These are phyloP conservation scores for Sarcophaga variegata DNA, from an alignment of 2,888 invertebrate genomes.

Conservation along the genomic window DNA sequence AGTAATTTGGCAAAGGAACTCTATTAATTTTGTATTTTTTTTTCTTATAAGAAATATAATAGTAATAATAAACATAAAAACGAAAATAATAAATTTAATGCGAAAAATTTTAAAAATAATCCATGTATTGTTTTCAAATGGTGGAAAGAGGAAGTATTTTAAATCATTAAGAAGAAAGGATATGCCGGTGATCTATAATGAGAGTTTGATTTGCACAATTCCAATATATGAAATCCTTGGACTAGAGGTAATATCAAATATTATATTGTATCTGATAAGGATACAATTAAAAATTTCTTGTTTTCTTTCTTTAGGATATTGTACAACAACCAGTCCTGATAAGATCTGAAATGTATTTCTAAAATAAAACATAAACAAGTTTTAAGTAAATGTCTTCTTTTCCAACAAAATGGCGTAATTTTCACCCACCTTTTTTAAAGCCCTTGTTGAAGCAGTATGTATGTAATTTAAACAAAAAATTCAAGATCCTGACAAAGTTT, in stretches of 20 bases:
- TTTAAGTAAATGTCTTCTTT: too few relatives aligned
- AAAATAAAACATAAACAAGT: too few relatives aligned
- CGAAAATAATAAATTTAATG: background rate
- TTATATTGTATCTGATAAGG: too few relatives aligned
- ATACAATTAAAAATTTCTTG: too few relatives aligned
- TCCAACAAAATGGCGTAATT: background rate
- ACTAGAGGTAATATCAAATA: too few relatives aligned
- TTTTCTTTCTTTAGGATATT: too few relatives aligned
- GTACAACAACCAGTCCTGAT: too few relatives aligned
- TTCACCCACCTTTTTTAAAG: background rate
- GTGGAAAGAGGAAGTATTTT: background rate
- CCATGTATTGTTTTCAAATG: background rate
- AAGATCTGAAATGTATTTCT: too few relatives aligned
- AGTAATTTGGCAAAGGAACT: background rate
- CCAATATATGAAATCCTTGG: too few relatives aligned
- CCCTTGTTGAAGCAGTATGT: background rate
- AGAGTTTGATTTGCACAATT: too few relatives aligned
- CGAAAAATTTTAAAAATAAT: background rate
- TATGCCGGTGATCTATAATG: too few relatives aligned
- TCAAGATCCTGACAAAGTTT: constrained; percentile 44
- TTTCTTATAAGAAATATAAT: background rate
- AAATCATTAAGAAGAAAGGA: background rate
- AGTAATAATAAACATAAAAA: background rate
- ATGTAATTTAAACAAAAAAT: background rate
- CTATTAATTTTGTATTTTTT: background rate